Evolutionary conservation across 2,888 invertebrate genomes (phyloP).

Genomic region (Napeogenes inachia): DNA sequence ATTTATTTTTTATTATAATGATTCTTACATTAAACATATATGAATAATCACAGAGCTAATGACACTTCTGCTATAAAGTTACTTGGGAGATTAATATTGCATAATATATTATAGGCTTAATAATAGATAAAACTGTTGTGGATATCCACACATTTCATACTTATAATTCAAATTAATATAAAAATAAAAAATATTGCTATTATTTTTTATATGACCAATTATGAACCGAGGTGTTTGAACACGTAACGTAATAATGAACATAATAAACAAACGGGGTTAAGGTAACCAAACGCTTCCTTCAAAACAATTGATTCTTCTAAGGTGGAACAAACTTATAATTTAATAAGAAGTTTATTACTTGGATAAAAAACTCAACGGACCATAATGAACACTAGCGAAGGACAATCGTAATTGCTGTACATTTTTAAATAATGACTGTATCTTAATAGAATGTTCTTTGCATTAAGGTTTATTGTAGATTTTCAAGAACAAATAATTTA

Average conservation of each 20-base stretch:
- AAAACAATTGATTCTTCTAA: constrained; percentile 29
- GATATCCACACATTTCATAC: too few relatives aligned
- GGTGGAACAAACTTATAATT: constrained; percentile 17
- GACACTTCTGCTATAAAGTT: too few relatives aligned
- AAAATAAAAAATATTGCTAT: too few relatives aligned
- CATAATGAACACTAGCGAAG: constrained; percentile 25
- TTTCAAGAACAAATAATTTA: constrained; percentile 1
- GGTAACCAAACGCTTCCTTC: constrained; percentile 55
- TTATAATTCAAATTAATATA: too few relatives aligned
- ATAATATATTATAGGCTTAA: too few relatives aligned
- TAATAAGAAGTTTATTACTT: constrained; percentile 22
- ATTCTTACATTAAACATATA: background rate
- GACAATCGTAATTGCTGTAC: constrained; percentile 26
- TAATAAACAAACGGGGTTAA: constrained; percentile 52
- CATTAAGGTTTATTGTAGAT: constrained; percentile 6
- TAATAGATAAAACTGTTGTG: too few relatives aligned
- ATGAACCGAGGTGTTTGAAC: too few relatives aligned
- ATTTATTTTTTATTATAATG: constrained; percentile 1
- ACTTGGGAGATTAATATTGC: too few relatives aligned
- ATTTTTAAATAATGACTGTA: constrained; percentile 27
- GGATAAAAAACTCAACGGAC: constrained; percentile 26
- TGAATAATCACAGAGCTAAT: background rate
- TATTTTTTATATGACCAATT: too few relatives aligned
- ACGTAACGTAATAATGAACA: too few relatives aligned
- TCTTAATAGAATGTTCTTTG: constrained; percentile 16